Evolutionary conservation across 2,888 invertebrate genomes (phyloP).

Genomic region (Nyleta sp.): DNA sequence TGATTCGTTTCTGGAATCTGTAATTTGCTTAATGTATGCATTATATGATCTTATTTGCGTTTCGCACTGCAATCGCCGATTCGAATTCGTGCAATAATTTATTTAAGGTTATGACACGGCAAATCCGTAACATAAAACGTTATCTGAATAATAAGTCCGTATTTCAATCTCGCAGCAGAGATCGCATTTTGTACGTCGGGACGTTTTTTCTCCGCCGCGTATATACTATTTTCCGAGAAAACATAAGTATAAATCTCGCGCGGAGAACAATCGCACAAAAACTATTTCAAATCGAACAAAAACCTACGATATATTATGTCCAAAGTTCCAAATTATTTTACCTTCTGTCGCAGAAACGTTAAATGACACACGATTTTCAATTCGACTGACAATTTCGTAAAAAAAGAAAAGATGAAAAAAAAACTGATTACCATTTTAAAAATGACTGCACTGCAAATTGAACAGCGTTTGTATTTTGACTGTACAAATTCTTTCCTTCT

Average conservation of each 20-base stretch:
- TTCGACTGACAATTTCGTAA: too few species aligned
- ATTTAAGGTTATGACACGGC: slow-evolving; percentile 7
- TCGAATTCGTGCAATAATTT: slow-evolving; percentile 10
- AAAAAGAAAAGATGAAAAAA: too few species aligned
- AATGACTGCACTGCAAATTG: too few species aligned
- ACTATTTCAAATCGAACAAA: not conserved
- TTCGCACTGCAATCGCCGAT: not conserved
- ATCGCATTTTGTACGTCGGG: slow-evolving; percentile 15
- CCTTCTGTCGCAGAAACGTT: not conserved
- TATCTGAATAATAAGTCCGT: slow-evolving; percentile 37
- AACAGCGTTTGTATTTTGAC: too few species aligned
- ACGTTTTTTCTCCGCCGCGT: slow-evolving; percentile 11
- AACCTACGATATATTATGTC: too few species aligned
- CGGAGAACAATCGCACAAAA: slow-evolving; percentile 36
- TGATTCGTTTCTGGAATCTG: too few species aligned
- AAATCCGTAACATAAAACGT: too few species aligned
- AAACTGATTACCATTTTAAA: too few species aligned
- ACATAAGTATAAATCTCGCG: slow-evolving; percentile 38
- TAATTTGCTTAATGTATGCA: too few species aligned
- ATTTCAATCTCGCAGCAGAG: slow-evolving; percentile 25
- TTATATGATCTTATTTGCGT: too few species aligned
- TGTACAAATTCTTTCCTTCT: too few species aligned
- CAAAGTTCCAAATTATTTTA: not conserved
- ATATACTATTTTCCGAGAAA: slow-evolving; percentile 36
- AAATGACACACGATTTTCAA: too few species aligned